Evolutionary conservation across 2,888 invertebrate genomes (phyloP), one percentile per base, ranked within the genome.

Genomic region (Orchesella flavescens): DNA sequence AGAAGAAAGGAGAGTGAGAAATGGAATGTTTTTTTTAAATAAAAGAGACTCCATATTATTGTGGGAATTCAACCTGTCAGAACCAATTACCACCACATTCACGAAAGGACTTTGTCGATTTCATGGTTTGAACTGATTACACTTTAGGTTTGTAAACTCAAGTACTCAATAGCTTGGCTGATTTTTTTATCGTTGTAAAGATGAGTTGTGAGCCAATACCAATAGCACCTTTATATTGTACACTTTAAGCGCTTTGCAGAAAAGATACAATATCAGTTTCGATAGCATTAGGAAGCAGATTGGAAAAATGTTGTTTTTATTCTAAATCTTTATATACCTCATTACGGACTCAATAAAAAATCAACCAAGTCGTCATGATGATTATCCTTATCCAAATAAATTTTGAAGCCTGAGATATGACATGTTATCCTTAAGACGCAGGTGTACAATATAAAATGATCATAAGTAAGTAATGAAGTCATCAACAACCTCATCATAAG

Each of bases 51-150:
- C 44, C 75, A 75, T 75, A 71, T 88, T 87, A 87, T 87, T 87
- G 86, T 87, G 86, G 82, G 86, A 83, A 85, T 80, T 77, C 82
- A 83, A 87, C 85, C 87, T 88, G 88, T 88, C 88, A 88, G 87
- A 87, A 85, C 88, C 88, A 88, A 88, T 88, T 88, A 88, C 87
- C 88, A 84, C 86, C 77, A 85, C 82, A 88, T 88, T 88, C 88
- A 88, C 24, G 13, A 23, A 61, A 24, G 61, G 61, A 24, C 61
- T 61, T 61, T 71, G 53, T 72, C 53, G 53, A 79, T 87, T 87
- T 86, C 87, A 87, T 86, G 86, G 86, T 86, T 87, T 87, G 86
- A 65, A 63, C 55, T 55, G 68, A 34, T 46, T 69, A 21, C 61
- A 24, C 13, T 61, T 53, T 34, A 7, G 34, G 34, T 34, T 34